A percentile compares a stretch with the other conserved stretches of the same genome.
These are phyloP conservation scores for Heterotis niloticus DNA, from an alignment of 2,113 vertebrate genomes.

Conservation along the genomic window DNA sequence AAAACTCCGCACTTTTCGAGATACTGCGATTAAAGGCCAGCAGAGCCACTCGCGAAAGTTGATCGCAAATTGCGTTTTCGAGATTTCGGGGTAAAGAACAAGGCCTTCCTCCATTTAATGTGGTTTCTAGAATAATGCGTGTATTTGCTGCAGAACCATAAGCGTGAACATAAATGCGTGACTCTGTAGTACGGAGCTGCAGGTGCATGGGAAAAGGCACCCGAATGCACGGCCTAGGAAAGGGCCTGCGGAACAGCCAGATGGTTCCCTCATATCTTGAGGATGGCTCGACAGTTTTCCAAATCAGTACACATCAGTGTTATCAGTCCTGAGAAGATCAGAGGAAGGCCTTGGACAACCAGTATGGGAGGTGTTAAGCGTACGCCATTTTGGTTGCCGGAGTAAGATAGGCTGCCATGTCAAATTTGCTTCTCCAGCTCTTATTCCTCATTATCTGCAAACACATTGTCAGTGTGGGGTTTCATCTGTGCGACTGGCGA, in stretches of 20 bases:
- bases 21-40: background rate
- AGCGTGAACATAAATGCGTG: background rate
- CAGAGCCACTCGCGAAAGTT: background rate
- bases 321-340: background rate
- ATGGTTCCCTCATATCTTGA: background rate
- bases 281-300: constrained; percentile 9
- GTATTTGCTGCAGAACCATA: background rate
- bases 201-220: no score
- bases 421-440: background rate
- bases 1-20: background rate
- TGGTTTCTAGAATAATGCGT: background rate
- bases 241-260: background rate
- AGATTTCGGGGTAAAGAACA: background rate
- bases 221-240: background rate
- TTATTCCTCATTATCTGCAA: background rate
- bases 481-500: background rate
- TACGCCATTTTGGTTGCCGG: background rate
- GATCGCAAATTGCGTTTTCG: background rate
- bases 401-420: constrained; percentile 6
- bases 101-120: background rate
- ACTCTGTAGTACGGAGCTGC: background rate
- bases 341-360: background rate
- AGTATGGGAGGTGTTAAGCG: background rate
- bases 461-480: background rate
- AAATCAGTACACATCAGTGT: constrained; percentile 17